Percentiles rank a stretch among this genome's conserved stretches.
Conservation (phyloP, 2,888 invertebrate genomes). For the Seladonia tumulorum region DNA sequence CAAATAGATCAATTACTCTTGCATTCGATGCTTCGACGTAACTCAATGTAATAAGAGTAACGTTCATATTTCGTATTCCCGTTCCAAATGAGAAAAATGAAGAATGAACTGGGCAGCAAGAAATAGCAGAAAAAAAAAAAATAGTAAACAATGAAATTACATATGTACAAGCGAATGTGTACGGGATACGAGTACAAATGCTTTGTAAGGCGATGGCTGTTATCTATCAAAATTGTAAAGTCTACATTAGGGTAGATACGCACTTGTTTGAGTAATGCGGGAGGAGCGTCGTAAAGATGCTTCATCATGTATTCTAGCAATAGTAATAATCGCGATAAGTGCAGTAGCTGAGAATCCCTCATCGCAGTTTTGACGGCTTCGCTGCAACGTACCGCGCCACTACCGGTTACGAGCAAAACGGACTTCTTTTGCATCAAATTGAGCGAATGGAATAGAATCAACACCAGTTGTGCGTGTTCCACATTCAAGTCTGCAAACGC, state of each 20-base stretch:
- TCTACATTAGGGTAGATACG: slow-evolving; percentile 39
- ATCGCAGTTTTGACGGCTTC: slow-evolving; percentile 87
- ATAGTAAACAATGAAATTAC: slow-evolving; percentile 7
- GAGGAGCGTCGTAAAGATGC: slow-evolving; percentile 97
- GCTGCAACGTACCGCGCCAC: slow-evolving; percentile 89
- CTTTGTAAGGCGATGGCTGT: background rate
- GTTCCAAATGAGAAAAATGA: background rate
- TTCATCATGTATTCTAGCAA: slow-evolving; percentile 97
- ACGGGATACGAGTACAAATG: slow-evolving; percentile 16
- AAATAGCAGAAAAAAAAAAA: background rate
- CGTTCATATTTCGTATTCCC: slow-evolving; percentile 12
- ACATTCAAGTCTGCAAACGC: slow-evolving; percentile 93
- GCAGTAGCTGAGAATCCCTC: slow-evolving; percentile 90
- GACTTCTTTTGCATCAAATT: slow-evolving; percentile 99
- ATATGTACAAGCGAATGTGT: background rate
- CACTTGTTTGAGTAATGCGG: slow-evolving; percentile 93
- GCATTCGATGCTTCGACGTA: slow-evolving; percentile 74
- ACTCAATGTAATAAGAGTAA: slow-evolving; percentile 1
- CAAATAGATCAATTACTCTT: slow-evolving; percentile 69
- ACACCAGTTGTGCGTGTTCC: slow-evolving; percentile 96
- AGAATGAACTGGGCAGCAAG: background rate
- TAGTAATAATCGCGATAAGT: slow-evolving; percentile 93
- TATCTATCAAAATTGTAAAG: slow-evolving; percentile 13
- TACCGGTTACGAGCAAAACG: slow-evolving; percentile 93
- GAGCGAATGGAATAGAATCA: slow-evolving; percentile 97